These are phyloP conservation scores for Enteromius anoplus DNA, from an alignment of 2,797 vertebrate genomes.

Conservation along the genomic window DNA sequence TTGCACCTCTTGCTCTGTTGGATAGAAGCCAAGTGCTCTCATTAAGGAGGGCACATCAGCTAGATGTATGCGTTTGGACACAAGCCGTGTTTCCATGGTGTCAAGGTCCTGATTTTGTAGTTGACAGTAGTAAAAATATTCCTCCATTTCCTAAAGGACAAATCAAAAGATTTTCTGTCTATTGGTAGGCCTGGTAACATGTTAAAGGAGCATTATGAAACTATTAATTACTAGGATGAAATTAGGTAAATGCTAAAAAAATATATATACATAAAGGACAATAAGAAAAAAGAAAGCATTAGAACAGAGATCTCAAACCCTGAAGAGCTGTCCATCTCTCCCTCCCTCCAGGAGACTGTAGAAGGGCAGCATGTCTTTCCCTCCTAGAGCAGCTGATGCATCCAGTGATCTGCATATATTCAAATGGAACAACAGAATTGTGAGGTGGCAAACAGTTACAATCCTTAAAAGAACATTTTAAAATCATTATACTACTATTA, in stretches of 20 bases:
- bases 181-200: neutral
- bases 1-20: conserved; percentile 88
- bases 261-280: neutral
- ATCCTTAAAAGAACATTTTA: neutral
- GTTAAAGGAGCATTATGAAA: neutral
- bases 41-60: conserved; percentile 87
- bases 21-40: conserved; percentile 91
- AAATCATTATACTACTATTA: neutral
- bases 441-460: neutral
- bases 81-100: conserved; percentile 79
- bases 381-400: conserved; percentile 83
- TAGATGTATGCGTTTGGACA: conserved; percentile 82
- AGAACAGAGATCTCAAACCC: conserved; percentile 72
- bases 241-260: neutral
- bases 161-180: conserved; percentile 33
- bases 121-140: conserved; percentile 93
- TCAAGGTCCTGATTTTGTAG: conserved; percentile 79
- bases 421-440: neutral
- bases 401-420: conserved; percentile 81
- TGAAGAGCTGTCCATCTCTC: conserved; percentile 85
- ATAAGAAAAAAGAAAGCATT: neutral
- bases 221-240: neutral
- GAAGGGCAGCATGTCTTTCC: conserved; percentile 85
- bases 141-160: conserved; percentile 86
- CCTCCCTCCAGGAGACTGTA: conserved; percentile 88